A percentile compares a stretch with the other conserved stretches of the same genome.
phyloP scores from a whole-genome alignment of 2,797 vertebrate genomes.

The Galaxias olidus region DNA sequence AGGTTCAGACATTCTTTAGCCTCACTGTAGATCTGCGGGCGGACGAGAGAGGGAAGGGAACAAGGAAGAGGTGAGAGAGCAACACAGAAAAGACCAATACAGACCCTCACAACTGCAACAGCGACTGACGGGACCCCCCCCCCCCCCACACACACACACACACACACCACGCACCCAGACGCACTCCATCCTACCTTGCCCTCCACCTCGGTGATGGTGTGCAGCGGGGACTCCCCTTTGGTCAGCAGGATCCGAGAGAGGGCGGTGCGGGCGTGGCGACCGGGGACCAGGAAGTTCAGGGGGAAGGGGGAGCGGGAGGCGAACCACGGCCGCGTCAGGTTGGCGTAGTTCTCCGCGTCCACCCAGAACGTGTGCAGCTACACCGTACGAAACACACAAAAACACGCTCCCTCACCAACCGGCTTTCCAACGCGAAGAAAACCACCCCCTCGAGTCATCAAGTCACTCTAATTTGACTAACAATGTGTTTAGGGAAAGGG shows the following conservation, averaged over 20 bases:
- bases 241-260: conserved; percentile 90
- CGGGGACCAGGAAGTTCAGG: conserved; percentile 86
- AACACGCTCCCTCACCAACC: conserved; percentile 1
- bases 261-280: conserved; percentile 82
- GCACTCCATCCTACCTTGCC: conserved; percentile 82
- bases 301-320: conserved; percentile 93
- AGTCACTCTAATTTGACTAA: too few relatives aligned
- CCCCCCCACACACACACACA: too few relatives aligned
- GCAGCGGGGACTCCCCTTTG: conserved; percentile 85
- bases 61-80: conserved; percentile 8
- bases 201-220: conserved; percentile 89
- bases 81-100: background rate
- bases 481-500: too few relatives aligned
- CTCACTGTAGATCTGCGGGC: conserved; percentile 91
- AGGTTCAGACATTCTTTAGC: conserved; percentile 98
- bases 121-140: too few relatives aligned
- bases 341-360: conserved; percentile 92
- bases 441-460: too few relatives aligned
- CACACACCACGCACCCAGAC: too few relatives aligned
- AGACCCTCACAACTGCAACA: background rate
- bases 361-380: conserved; percentile 99
- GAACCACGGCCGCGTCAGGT: conserved; percentile 93
- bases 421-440: too few relatives aligned
- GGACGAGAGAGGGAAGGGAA: background rate
- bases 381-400: conserved; percentile 16